A percentile compares a stretch with the other conserved stretches of the same genome.
These are phyloP conservation scores for Pyrocephalus nanus DNA, from an alignment of 2,797 vertebrate species.

Conservation along the genomic window DNA sequence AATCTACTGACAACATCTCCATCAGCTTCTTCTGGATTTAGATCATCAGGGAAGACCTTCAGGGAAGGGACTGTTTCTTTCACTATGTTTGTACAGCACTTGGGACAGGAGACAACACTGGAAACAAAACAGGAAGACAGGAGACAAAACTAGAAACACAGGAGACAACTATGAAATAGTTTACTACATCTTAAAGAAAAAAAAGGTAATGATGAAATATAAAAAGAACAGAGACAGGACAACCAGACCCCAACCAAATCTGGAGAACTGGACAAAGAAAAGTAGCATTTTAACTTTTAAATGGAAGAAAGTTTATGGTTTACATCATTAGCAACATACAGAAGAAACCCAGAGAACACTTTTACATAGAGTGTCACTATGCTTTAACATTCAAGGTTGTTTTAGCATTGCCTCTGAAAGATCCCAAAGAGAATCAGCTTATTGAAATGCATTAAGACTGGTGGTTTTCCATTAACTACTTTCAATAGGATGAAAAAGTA, in stretches of 20 bases:
- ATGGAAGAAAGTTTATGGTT: background rate
- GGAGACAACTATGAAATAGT: no score
- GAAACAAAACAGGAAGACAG: no score
- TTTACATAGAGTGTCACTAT: background rate
- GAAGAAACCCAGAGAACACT: background rate
- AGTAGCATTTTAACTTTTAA: background rate
- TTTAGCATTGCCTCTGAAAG: slow-evolving; percentile 6
- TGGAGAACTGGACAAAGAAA: background rate
- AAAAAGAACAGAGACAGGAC: background rate
- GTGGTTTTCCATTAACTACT: slow-evolving; percentile 4
- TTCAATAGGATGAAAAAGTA: background rate
- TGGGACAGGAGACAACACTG: background rate
- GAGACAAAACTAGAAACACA: no score
- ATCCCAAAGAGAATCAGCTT: slow-evolving; percentile 10
- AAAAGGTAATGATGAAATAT: background rate
- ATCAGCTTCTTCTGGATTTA: background rate
- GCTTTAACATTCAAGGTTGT: slow-evolving; percentile 16
- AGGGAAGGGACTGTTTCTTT: background rate
- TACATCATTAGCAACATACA: background rate
- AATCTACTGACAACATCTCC: background rate
- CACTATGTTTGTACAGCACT: background rate
- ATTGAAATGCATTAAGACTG: slow-evolving; percentile 9
- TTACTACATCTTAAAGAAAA: background rate
- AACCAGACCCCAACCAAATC: background rate
- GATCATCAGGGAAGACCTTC: background rate